Conservation (phyloP, 2,888 invertebrate genomes). For the Melitaea athalia region DNA sequence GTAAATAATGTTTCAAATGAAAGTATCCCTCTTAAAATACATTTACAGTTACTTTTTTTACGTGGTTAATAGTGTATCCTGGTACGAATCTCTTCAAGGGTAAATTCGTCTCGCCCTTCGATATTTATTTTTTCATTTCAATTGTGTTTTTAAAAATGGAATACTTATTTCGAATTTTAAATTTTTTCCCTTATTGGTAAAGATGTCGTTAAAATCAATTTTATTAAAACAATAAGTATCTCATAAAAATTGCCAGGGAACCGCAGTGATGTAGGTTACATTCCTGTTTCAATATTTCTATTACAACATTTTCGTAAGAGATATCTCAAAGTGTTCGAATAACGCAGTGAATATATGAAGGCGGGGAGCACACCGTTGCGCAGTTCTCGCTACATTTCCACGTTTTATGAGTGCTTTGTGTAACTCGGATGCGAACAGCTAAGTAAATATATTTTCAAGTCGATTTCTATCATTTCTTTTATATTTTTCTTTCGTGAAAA, state of each 20-base stretch:
- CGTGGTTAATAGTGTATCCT: too few relatives aligned
- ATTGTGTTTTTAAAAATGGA: too few relatives aligned
- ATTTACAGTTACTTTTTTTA: too few relatives aligned
- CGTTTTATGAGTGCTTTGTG: conserved; percentile 31
- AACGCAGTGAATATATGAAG: conserved; percentile 20
- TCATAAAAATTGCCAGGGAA: background rate
- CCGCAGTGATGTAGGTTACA: background rate
- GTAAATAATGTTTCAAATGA: too few relatives aligned
- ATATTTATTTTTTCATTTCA: too few relatives aligned
- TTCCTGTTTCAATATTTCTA: background rate
- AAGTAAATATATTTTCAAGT: conserved; percentile 27
- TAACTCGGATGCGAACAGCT: conserved; percentile 18
- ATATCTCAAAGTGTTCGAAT: conserved; percentile 18
- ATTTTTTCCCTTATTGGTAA: too few relatives aligned
- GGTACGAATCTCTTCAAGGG: too few relatives aligned
- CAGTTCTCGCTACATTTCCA: conserved; percentile 25
- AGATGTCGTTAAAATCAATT: too few relatives aligned
- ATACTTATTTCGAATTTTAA: too few relatives aligned
- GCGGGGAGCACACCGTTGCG: conserved; percentile 16
- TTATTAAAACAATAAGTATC: too few relatives aligned
- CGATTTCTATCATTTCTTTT: conserved; percentile 14
- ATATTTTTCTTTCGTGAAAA: background rate
- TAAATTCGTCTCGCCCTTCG: too few relatives aligned
- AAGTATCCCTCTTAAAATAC: too few relatives aligned
- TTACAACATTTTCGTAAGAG: conserved; percentile 14